Percentiles rank a stretch among this genome's conserved stretches.
phyloP scores from a whole-genome alignment of 2,888 invertebrate genomes.

The Ctena decussata region DNA sequence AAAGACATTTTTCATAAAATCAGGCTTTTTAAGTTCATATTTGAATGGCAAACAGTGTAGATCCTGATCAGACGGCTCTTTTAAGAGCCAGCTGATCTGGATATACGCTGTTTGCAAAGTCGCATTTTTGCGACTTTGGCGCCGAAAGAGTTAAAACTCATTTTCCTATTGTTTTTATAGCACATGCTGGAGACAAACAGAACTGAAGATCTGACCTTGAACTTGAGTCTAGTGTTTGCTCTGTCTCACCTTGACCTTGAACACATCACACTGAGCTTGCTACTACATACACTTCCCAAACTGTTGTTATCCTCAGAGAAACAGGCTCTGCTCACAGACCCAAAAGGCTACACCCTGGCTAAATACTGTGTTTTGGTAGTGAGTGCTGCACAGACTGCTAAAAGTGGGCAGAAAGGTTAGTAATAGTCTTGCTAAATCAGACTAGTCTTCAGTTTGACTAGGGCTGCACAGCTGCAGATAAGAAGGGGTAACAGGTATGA shows the following conservation, averaged over 20 bases:
- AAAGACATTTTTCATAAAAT: too few relatives aligned
- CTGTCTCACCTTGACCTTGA: constrained; percentile 96
- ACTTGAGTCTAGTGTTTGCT: constrained; percentile 94
- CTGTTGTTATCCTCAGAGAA: constrained; percentile 83
- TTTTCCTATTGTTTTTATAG: constrained; percentile 71
- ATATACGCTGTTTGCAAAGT: too few relatives aligned
- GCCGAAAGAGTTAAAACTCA: too few relatives aligned
- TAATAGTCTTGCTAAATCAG: too few relatives aligned
- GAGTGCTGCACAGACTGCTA: constrained; percentile 83
- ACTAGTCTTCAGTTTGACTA: too few relatives aligned
- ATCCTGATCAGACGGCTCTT: too few relatives aligned
- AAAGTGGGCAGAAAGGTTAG: constrained; percentile 79
- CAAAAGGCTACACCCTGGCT: constrained; percentile 86
- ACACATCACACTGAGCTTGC: constrained; percentile 92
- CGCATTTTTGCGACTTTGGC: too few relatives aligned
- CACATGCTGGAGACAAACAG: constrained; percentile 87
- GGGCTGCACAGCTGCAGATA: too few relatives aligned
- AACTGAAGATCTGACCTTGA: constrained; percentile 92
- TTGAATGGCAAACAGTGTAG: too few relatives aligned
- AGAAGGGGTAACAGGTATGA: too few relatives aligned
- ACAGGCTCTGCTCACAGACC: constrained; percentile 84
- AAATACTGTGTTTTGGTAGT: constrained; percentile 86
- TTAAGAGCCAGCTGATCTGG: too few relatives aligned
- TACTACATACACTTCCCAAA: constrained; percentile 85
- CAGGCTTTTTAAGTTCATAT: too few relatives aligned